These are phyloP conservation scores for Echinarachnius parma DNA, from an alignment of 53 echinoderm and acorn worm species.

Conservation along the genomic window DNA sequence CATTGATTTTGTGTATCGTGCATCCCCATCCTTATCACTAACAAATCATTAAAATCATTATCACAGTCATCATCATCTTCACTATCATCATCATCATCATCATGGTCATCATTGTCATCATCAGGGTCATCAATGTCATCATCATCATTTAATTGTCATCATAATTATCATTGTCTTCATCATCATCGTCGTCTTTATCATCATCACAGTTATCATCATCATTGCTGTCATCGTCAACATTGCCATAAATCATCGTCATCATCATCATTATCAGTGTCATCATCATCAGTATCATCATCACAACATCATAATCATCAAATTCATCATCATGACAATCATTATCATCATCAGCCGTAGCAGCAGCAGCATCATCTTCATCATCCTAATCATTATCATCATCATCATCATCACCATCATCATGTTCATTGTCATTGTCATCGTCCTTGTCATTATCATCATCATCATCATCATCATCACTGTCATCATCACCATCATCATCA, in stretches of 20 bases:
- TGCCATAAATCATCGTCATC: background rate
- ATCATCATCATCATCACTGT: no score
- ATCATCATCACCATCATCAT: no score
- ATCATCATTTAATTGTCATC: background rate
- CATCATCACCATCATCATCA: no score
- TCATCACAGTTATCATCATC: background rate
- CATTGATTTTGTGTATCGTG: no score
- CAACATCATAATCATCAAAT: background rate
- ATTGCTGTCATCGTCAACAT: background rate
- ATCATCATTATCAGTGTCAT: background rate
- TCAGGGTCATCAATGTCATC: background rate
- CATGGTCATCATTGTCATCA: background rate
- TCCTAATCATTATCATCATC: background rate
- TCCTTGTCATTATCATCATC: no score
- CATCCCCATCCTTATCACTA: no score
- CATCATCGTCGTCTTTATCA: background rate
- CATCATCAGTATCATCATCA: background rate
- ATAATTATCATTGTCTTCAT: background rate
- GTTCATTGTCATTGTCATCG: no score
- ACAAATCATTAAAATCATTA: no score
- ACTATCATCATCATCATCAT: background rate
- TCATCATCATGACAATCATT: background rate
- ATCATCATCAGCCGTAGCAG: background rate
- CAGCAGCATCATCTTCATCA: background rate
- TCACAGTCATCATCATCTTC: no score